phyloP scores from a whole-genome alignment of 2,113 vertebrate species.

The Oncorhynchus mykiss region DNA sequence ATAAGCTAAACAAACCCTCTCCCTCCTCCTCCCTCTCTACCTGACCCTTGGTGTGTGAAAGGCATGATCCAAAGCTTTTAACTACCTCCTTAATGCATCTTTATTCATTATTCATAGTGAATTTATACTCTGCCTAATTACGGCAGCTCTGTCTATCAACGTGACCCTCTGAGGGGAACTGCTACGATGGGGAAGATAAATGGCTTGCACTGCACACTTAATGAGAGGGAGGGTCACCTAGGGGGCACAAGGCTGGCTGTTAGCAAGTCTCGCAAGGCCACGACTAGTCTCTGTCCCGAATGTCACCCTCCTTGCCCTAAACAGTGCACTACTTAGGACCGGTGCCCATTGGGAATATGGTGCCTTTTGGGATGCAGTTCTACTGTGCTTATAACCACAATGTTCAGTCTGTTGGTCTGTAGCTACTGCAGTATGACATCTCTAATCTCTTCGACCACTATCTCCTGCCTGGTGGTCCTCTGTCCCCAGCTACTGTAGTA shows the following conservation, averaged over 20 bases:
- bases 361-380: no score
- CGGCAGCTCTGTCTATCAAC: conserved; percentile 47
- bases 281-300: no score
- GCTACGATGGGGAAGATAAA: conserved; percentile 50
- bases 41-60: conserved; percentile 1
- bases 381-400: no score
- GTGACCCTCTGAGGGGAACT: conserved; percentile 32
- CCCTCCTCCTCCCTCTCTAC: conserved; percentile 3
- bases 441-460: no score
- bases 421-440: no score
- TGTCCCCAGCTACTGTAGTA: no score
- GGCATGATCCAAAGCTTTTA: conserved; percentile 42
- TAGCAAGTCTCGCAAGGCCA: conserved; percentile 25
- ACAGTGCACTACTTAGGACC: no score
- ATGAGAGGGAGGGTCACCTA: conserved; percentile 52
- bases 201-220: conserved; percentile 42
- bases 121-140: conserved; percentile 58
- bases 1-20: not conserved
- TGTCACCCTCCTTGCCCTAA: no score
- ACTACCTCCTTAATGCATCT: conserved; percentile 47
- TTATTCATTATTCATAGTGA: conserved; percentile 61
- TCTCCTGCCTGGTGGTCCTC: no score
- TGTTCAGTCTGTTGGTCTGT: no score
- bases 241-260: conserved; percentile 36
- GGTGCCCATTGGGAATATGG: no score